Conservation (phyloP, 2,113 vertebrate genomes). For the Grantiella picta region DNA sequence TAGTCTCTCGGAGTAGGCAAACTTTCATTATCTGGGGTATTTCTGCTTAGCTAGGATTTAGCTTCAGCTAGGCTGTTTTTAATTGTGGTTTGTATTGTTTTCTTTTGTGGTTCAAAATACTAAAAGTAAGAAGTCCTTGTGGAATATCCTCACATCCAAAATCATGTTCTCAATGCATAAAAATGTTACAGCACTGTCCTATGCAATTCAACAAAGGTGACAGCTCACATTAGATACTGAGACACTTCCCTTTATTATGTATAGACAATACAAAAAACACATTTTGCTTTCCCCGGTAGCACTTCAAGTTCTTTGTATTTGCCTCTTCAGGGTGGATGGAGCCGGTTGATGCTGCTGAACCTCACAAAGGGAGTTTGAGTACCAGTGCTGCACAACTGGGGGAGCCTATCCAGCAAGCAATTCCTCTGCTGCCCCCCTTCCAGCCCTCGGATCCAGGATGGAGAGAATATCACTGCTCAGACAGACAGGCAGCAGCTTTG, state of each 20-base stretch:
- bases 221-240: neutral
- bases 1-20: neutral
- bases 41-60: neutral
- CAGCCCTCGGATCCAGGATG: constrained; percentile 64
- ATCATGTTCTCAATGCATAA: neutral
- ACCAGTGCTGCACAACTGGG: constrained; percentile 61
- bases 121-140: neutral
- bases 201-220: neutral
- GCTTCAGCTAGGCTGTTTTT: neutral
- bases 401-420: constrained; percentile 74
- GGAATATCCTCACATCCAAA: neutral
- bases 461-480: constrained; percentile 11
- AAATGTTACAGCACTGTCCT: neutral
- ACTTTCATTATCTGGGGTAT: neutral
- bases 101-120: neutral
- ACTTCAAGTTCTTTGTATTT: neutral
- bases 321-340: neutral
- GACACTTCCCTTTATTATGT: neutral
- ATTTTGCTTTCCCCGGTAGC: neutral
- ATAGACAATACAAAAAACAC: neutral
- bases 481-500: neutral
- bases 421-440: constrained; percentile 83
- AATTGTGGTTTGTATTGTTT: neutral
- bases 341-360: neutral
- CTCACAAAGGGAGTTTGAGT: neutral